Conservation (phyloP, 2,113 vertebrate genomes). For the Candoia aspera region DNA sequence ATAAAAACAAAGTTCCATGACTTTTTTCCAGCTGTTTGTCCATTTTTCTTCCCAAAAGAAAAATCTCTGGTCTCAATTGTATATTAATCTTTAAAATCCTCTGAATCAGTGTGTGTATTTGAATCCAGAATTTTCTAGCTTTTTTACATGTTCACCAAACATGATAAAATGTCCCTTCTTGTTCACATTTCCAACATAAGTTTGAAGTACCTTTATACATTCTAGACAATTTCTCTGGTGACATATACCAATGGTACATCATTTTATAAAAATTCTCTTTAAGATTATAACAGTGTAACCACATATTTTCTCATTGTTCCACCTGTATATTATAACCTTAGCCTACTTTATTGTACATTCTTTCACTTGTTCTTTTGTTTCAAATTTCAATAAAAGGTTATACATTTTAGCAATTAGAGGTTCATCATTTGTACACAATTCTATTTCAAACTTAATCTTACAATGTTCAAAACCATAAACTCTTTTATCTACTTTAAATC, state of each 20-base stretch:
- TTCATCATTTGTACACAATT: background rate
- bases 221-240: too few species aligned
- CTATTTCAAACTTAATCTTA: background rate
- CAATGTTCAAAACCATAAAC: background rate
- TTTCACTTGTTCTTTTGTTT: background rate
- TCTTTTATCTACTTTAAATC: background rate
- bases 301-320: too few species aligned
- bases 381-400: background rate
- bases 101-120: background rate
- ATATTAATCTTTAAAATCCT: background rate
- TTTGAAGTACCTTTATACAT: too few species aligned
- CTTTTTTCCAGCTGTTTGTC: background rate
- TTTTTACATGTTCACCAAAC: too few species aligned
- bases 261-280: too few species aligned
- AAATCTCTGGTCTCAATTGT: background rate
- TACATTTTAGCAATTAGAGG: background rate
- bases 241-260: too few species aligned
- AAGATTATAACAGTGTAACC: too few species aligned
- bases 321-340: background rate
- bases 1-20: background rate
- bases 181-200: too few species aligned
- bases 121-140: too few species aligned
- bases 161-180: too few species aligned
- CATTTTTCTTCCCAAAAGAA: background rate
- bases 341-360: background rate